Conservation (phyloP, 2,113 vertebrate genomes). For the Psettodes erumei region DNA sequence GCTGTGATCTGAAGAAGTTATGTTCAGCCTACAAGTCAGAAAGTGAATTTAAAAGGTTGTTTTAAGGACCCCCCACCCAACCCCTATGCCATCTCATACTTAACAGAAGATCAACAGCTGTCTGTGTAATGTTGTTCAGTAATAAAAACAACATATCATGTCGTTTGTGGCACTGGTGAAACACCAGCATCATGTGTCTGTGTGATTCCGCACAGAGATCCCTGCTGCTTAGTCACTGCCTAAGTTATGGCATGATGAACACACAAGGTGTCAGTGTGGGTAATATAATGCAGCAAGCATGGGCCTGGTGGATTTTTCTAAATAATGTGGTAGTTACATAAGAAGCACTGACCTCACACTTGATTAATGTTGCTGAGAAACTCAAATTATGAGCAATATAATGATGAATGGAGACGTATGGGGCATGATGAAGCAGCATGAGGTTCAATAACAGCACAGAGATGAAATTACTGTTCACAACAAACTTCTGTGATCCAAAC, state of each 20-base stretch:
- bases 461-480: neutral
- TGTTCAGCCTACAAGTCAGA: no score
- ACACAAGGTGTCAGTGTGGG: slow-evolving; percentile 57
- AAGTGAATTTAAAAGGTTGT: no score
- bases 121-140: no score
- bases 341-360: slow-evolving; percentile 1
- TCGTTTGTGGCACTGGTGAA: neutral
- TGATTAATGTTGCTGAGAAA: slow-evolving; percentile 20
- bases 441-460: neutral
- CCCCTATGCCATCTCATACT: neutral
- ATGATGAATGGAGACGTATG: neutral
- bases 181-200: neutral
- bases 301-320: neutral
- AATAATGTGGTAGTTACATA: slow-evolving; percentile 22
- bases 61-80: no score
- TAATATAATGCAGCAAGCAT: neutral
- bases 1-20: no score
- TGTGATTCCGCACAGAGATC: neutral
- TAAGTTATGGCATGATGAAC: neutral
- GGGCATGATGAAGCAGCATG: neutral
- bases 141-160: neutral
- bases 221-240: neutral
- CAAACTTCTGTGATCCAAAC: slow-evolving; percentile 10
- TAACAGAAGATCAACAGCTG: neutral
- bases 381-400: neutral